These are phyloP conservation scores for Celastrina argiolus DNA, from an alignment of 2,888 invertebrate species.

Conservation along the genomic window DNA sequence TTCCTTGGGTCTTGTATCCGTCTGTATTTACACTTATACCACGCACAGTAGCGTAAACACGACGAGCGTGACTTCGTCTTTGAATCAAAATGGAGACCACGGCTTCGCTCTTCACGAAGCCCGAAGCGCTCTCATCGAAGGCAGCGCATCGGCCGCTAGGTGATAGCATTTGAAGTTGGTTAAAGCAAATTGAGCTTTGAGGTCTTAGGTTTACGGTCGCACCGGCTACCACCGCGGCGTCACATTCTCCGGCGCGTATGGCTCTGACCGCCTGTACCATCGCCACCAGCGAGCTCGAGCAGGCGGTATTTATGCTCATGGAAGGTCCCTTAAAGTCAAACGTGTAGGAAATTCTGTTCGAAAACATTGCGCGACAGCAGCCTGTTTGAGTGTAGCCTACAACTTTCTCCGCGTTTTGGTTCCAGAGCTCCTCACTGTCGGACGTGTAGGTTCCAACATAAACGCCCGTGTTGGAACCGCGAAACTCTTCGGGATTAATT, in stretches of 20 bases:
- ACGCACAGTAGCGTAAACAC: conserved; percentile 16
- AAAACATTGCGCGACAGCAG: conserved; percentile 16
- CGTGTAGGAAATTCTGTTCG: conserved; percentile 10
- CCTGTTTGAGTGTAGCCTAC: conserved; percentile 7
- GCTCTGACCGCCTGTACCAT: conserved; percentile 2
- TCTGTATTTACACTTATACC: background rate
- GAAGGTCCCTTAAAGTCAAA: conserved; percentile 20
- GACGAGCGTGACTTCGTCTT: background rate
- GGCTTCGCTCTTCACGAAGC: conserved; percentile 10
- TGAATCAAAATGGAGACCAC: conserved; percentile 12
- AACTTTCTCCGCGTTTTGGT: background rate
- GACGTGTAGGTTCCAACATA: background rate
- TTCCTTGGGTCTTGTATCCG: conserved; percentile 8
- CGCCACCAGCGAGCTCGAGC: conserved; percentile 14
- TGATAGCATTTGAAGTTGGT: background rate
- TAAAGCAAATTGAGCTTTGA: background rate
- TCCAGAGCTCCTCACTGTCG: conserved; percentile 12
- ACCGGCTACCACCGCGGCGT: conserved; percentile 3
- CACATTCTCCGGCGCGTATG: conserved; percentile 4
- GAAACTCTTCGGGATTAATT: background rate
- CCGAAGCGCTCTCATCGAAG: conserved; percentile 1
- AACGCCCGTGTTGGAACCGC: background rate
- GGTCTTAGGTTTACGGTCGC: background rate
- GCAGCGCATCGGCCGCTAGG: conserved; percentile 7
- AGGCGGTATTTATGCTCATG: background rate